These are phyloP conservation scores for Typhlichthys eigenmanni DNA, from an alignment of 2,797 vertebrate genomes.

Conservation along the genomic window DNA sequence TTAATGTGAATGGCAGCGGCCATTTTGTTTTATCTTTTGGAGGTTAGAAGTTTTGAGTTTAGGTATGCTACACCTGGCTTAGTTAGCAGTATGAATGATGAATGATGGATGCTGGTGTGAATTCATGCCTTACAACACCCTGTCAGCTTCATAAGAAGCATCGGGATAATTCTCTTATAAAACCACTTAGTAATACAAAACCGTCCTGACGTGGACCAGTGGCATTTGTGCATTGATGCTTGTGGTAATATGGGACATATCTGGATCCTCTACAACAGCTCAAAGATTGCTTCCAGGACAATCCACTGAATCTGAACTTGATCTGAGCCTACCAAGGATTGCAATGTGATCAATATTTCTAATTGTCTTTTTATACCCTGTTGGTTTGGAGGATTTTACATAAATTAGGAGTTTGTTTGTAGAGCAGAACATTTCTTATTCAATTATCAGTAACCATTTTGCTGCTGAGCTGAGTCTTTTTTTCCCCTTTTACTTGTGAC, in stretches of 20 bases:
- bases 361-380: neutral
- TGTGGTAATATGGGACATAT: neutral
- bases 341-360: conserved; percentile 6
- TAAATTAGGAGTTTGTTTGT: neutral
- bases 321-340: conserved; percentile 23
- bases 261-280: neutral
- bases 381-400: conserved; percentile 5
- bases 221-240: neutral
- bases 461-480: no score
- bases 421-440: no score
- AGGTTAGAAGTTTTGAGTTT: conserved; percentile 1
- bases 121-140: conserved; percentile 45
- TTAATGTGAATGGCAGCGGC: no score
- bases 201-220: neutral
- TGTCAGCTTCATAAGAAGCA: conserved; percentile 31
- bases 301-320: conserved; percentile 10
- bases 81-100: neutral
- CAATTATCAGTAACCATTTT: no score
- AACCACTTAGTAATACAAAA: neutral
- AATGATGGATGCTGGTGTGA: conserved; percentile 5
- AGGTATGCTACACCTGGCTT: neutral
- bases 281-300: neutral
- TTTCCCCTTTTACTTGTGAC: no score
- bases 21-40: neutral
- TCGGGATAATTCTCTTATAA: conserved; percentile 20